Evolutionary conservation across 2,113 vertebrate genomes (phyloP).

Genomic region (Phrynocephalus versicolor): DNA sequence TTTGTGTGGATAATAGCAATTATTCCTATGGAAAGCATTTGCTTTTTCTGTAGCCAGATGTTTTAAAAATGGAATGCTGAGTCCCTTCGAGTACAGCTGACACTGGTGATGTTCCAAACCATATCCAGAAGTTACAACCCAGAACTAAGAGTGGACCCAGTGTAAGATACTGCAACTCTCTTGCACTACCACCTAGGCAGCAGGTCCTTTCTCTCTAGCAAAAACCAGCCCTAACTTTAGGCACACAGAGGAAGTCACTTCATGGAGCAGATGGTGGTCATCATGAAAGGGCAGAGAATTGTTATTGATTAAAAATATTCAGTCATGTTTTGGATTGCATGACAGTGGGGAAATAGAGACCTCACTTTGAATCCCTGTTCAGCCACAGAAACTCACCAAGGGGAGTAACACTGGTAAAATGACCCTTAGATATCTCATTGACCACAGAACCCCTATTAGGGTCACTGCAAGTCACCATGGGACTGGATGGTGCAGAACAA

Average conservation of each 20-base stretch:
- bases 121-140: conserved; percentile 25
- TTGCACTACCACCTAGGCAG: neutral
- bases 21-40: conserved; percentile 60
- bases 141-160: neutral
- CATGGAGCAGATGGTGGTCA: neutral
- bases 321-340: too few relatives aligned
- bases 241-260: neutral
- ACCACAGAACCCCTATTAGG: too few relatives aligned
- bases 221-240: neutral
- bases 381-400: too few relatives aligned
- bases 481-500: too few relatives aligned
- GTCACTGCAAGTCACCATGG: too few relatives aligned
- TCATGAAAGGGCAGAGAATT: neutral
- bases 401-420: too few relatives aligned
- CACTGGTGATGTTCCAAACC: neutral
- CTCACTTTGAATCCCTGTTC: too few relatives aligned
- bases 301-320: neutral
- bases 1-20: conserved; percentile 76
- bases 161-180: neutral
- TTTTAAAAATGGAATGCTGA: neutral
- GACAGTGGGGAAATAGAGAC: too few relatives aligned
- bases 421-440: too few relatives aligned
- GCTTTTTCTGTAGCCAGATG: conserved; percentile 48
- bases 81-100: conserved; percentile 13
- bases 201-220: neutral